phyloP scores from a whole-genome alignment of 2,113 vertebrate genomes.

The Rhodinocichla rosea region DNA sequence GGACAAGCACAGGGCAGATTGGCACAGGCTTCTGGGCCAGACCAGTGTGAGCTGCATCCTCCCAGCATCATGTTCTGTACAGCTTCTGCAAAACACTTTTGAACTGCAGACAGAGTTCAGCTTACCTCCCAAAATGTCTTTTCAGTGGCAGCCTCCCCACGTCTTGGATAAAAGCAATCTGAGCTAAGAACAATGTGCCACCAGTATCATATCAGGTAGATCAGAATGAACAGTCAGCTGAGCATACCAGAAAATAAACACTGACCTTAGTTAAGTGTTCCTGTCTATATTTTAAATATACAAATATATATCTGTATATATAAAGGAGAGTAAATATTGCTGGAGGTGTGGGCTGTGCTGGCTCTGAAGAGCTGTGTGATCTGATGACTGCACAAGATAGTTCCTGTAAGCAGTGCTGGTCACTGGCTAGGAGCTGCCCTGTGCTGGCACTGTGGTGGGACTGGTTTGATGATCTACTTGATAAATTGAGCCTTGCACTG shows the following conservation, averaged over 20 bases:
- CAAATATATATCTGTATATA: neutral
- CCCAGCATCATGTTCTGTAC: neutral
- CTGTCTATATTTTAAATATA: neutral
- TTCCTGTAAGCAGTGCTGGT: neutral
- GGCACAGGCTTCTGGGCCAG: neutral
- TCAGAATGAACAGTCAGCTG: neutral
- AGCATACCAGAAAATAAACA: neutral
- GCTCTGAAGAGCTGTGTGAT: neutral
- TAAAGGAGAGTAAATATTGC: neutral
- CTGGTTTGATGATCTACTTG: neutral
- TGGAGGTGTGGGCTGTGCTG: neutral
- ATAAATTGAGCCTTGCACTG: neutral
- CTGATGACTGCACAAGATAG: neutral
- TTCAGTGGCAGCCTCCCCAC: slow-evolving; percentile 86
- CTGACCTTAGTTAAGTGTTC: accelerated
- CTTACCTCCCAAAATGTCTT: slow-evolving; percentile 1
- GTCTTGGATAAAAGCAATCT: slow-evolving; percentile 92
- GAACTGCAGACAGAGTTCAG: neutral
- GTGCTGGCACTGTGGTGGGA: neutral
- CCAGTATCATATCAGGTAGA: neutral
- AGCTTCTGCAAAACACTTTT: neutral
- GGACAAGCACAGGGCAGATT: neutral
- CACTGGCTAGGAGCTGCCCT: neutral
- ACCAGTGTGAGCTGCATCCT: neutral
- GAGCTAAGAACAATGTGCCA: slow-evolving; percentile 75